Conservation (phyloP, 2,888 invertebrate species). For the Perithous albicinctus region DNA sequence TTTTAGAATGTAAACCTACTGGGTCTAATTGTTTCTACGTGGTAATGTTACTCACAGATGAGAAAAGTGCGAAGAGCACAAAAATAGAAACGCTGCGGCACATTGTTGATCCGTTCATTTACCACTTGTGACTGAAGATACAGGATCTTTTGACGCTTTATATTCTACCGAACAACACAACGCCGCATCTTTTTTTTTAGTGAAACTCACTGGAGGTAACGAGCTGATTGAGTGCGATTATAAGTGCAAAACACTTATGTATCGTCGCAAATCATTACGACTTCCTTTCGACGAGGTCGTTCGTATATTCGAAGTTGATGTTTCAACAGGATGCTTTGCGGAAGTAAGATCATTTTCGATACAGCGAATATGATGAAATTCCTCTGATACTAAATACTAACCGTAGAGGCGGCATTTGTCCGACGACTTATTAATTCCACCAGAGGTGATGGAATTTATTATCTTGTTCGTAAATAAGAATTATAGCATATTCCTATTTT, state of each 20-base stretch:
- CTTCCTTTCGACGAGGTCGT: constrained; percentile 4
- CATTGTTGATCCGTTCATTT: constrained; percentile 4
- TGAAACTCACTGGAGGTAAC: constrained; percentile 31
- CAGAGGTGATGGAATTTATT: neutral
- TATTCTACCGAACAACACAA: constrained; percentile 5
- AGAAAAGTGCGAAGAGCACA: constrained; percentile 36
- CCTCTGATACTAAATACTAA: constrained; percentile 20
- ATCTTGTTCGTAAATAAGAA: neutral
- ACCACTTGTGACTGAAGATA: neutral
- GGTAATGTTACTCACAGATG: constrained; percentile 51
- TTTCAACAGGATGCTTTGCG: constrained; percentile 33
- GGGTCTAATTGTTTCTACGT: no score
- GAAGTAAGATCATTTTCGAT: constrained; percentile 20
- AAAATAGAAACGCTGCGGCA: constrained; percentile 4
- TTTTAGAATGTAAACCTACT: no score
- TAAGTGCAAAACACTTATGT: neutral
- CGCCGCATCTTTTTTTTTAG: neutral
- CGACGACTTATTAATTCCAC: constrained; percentile 26
- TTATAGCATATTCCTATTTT: neutral
- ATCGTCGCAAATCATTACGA: constrained; percentile 31
- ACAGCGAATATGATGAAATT: constrained; percentile 30
- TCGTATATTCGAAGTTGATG: constrained; percentile 14
- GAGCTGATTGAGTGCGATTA: neutral
- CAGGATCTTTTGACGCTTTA: neutral
- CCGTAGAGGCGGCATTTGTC: constrained; percentile 18